Base-by-base conservation (phyloP, 1,140 invertebrate genomes). In the Bilobella aurantiaca region DNA sequence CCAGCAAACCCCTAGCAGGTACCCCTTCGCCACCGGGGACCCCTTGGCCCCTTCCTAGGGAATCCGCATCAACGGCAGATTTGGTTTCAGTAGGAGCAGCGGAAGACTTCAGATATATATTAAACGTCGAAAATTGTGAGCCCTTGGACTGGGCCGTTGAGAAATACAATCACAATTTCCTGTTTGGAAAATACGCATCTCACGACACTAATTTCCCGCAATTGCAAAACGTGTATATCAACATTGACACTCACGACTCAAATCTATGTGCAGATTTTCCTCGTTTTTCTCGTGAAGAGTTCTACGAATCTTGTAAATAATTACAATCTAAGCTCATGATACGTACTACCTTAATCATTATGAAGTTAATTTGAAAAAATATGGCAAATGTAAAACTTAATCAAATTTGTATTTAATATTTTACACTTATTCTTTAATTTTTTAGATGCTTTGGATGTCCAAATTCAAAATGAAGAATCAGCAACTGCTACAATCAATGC, bases 41-140 rank as follows among this genome's bases (percentile, higher is more conserved):
- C 27, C 60, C 47, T 1, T 67, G 65, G 65, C 65, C 65, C 0
- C 34, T 67, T 5, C 65, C 65, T 0, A n/a, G 58, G 56, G 32
- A 8, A 3, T 59, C 37, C 37, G 46, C 16, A 1, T n/a, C 25
- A 58, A 32, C 61, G 8, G n/a, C 8, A 23, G 32, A 63, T n/a
- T 1, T 62, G 3, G 23, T 66, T 8, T 34, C 58, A 3, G 23
- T 66, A 14, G 59, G 59, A 18, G n/a, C 58, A 16, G 29, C 28
- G 1, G 23, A 29, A 14, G 46, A 42, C 32, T 67, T 62, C 32
- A 2, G 8, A 47, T 62, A 3, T 31, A 42, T n/a, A 57, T 27
- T 63, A 23, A 42, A n/a, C 12, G 29, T 31, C 2, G 29, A 1
- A 3, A 3, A 12, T 30, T 67, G 66, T 32, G 28, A 58, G 16